Evolutionary conservation across 2,797 vertebrate species (phyloP).

Genomic region (Microtus obscurus): DNA sequence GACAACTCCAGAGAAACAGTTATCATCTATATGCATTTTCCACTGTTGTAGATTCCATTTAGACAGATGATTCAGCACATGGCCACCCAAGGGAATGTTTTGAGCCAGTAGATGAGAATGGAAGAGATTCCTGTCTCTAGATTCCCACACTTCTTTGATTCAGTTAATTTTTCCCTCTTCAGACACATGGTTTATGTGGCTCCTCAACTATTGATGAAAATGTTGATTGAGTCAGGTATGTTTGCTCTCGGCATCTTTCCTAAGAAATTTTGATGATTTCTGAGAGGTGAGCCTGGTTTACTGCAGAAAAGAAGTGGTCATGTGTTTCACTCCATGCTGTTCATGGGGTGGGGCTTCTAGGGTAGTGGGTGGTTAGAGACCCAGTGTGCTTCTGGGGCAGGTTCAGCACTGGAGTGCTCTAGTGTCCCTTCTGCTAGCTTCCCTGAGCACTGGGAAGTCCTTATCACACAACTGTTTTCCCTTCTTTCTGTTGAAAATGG

Average conservation of each 20-base stretch:
- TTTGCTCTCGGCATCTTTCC: neutral
- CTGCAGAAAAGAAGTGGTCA: neutral
- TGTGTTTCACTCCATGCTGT: neutral
- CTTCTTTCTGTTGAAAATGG: neutral
- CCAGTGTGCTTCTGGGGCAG: neutral
- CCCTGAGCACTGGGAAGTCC: too few species aligned
- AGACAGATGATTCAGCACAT: too few species aligned
- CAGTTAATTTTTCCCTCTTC: neutral
- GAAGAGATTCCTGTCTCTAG: neutral
- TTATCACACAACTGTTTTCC: too few species aligned
- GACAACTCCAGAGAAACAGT: too few species aligned
- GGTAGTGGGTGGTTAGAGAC: neutral
- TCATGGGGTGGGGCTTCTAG: neutral
- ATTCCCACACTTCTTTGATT: neutral
- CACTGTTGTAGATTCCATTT: too few species aligned
- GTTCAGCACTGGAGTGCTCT: too few species aligned
- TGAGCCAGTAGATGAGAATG: neutral
- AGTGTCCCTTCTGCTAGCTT: too few species aligned
- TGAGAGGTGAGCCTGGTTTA: neutral
- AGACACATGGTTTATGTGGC: neutral
- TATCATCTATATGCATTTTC: too few species aligned
- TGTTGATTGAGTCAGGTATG: rapidly evolving
- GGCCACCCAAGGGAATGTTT: neutral
- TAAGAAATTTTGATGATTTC: neutral
- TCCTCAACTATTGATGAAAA: rapidly evolving